Evolutionary conservation across 35 echinoderm and acorn worm species (phyloP), one percentile per base, ranked within the genome.

Genomic region (Ophiothrix spiculata): DNA sequence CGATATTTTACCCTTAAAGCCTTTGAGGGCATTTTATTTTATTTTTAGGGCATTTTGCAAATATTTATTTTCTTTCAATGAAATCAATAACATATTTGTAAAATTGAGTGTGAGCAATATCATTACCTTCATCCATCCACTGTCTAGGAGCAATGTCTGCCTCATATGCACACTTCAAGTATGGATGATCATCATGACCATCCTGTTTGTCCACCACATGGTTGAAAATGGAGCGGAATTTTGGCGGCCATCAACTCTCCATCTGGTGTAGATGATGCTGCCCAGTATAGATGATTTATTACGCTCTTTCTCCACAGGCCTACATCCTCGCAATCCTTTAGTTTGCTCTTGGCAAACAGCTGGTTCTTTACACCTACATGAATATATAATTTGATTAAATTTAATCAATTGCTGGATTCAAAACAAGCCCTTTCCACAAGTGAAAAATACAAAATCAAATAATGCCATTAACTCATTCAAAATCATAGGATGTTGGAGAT

Each of bases 351-450:
- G 35, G 90, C 90, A 13, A 1, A 33, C 25, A 91, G 35, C 63
- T 92, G 87, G 76, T 91, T 91, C 79, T 77, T 92, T 12, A n/a
- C n/a, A n/a, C 74, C 13, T 38, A 40, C 87, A 81, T 35, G 54
- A 81, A 49, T 6, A n/a, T n/a, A n/a, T n/a, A n/a, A n/a, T n/a
- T n/a, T n/a, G n/a, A n/a, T n/a, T n/a, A n/a, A n/a, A n/a, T n/a
- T n/a, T n/a, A n/a, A n/a, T n/a, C n/a, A n/a, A n/a, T n/a, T n/a
- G n/a, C n/a, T n/a, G n/a, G n/a, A n/a, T n/a, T n/a, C n/a, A n/a
- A n/a, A n/a, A n/a, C n/a, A n/a, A n/a, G n/a, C n/a, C n/a, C n/a
- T n/a, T n/a, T n/a, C n/a, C n/a, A n/a, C n/a, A n/a, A n/a, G n/a
- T n/a, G n/a, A n/a, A n/a, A n/a, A n/a, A n/a, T n/a, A n/a, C n/a